phyloP scores from a whole-genome alignment of 2,797 vertebrate species.

The Microctenopoma lineatum region DNA sequence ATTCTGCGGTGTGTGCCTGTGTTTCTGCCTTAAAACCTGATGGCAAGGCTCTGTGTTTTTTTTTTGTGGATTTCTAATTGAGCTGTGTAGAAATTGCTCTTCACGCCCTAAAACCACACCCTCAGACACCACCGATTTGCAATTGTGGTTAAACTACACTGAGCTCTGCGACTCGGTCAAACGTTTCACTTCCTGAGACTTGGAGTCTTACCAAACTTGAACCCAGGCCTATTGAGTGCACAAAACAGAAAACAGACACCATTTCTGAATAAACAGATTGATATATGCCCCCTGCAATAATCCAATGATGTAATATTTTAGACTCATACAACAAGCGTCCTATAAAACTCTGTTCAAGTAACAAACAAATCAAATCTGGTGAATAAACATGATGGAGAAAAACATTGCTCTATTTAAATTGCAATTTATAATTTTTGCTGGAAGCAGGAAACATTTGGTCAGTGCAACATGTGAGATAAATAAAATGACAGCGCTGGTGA shows the following conservation, averaged over 20 bases:
- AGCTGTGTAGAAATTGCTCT: conserved; percentile 39
- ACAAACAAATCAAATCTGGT: conserved; percentile 20
- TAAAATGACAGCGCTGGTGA: neutral
- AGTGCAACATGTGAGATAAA: neutral
- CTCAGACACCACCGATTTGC: conserved; percentile 43
- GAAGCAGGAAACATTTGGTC: neutral
- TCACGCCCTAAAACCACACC: conserved; percentile 60
- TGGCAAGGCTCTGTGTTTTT: conserved; percentile 50
- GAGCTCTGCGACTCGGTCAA: conserved; percentile 40
- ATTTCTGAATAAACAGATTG: neutral
- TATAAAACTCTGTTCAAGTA: conserved; percentile 4
- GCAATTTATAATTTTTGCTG: neutral
- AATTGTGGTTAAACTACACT: conserved; percentile 39
- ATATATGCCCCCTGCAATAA: conserved; percentile 16
- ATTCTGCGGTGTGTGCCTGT: conserved; percentile 12
- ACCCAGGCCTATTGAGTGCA: neutral
- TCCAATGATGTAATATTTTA: conserved; percentile 7
- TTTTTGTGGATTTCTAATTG: conserved; percentile 57
- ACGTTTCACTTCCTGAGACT: conserved; percentile 10
- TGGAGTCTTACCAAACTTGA: conserved; percentile 12
- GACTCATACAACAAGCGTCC: neutral
- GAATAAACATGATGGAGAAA: neutral
- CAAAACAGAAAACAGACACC: neutral
- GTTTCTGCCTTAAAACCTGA: conserved; percentile 37
- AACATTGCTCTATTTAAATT: neutral